Evolutionary conservation across 1,140 invertebrate species (phyloP), one percentile per base, ranked within the genome.

Genomic region (Macrobrachium nipponense): DNA sequence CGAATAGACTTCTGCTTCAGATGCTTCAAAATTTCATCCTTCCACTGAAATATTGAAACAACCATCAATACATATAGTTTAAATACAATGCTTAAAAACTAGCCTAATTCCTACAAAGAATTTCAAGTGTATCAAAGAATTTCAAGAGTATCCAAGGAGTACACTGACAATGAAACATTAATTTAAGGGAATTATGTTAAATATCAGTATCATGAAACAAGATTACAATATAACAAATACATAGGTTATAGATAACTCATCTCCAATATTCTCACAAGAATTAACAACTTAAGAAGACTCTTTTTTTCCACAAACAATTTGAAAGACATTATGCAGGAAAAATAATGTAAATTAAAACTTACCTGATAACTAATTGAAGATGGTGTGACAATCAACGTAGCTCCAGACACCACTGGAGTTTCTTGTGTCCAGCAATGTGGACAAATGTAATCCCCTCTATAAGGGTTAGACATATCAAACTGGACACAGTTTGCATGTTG

Each of bases 371-470:
- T 92, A 36, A 96, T 95, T 60, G 94, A 92, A 14, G 89, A 89
- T 27, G 96, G 96, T 0, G 95, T 93, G n/a, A 96, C 93, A 87
- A 96, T 96, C 58, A 96, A 91, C 6, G 95, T 96, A 7, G 94
- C 93, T 59, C 92, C 91, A 1, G 94, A 93, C 61, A 91, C 90
- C 0, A 95, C 89, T 36, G 91, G 91, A 72, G 91, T 86, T 91
- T 92, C 89, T 60, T 92, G 89, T 14, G 91, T 91, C 92, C 93
- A 94, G 90, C 95, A 95, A 88, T 94, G 93, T 5, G 94, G 94
- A 91, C 95, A 95, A 59, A 91, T 90, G 89, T 94, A 94, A 8
- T 78, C 89, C 64, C 89, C 89, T 72, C 72, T 43, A 70, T 89
- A 87, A 11, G 89, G 88, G 81, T 91, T 90, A 6, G 89, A 89